Percentiles rank a stretch among this genome's conserved stretches.
Conservation (phyloP, 2,113 vertebrate genomes). For the Pan troglodytes region DNA sequence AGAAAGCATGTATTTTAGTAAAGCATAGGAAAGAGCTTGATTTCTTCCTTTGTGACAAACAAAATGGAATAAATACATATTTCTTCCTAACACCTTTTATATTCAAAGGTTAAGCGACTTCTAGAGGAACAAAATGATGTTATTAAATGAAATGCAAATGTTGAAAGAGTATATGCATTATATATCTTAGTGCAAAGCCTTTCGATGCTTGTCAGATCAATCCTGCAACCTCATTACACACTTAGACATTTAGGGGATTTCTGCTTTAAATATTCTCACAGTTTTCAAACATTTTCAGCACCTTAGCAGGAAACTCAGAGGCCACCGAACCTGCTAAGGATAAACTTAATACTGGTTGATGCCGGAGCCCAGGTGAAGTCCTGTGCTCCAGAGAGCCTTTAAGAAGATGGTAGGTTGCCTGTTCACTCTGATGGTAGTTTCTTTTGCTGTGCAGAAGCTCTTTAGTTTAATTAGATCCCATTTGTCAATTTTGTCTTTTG, state of each 20-base stretch:
- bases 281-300: conserved; percentile 24
- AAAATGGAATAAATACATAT: conserved; percentile 47
- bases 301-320: neutral
- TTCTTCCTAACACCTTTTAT: conserved; percentile 11
- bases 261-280: neutral
- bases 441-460: no score
- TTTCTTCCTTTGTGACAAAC: conserved; percentile 42
- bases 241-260: neutral
- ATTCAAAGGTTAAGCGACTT: neutral
- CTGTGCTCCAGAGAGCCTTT: neutral
- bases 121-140: neutral
- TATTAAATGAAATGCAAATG: conserved; percentile 34
- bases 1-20: neutral
- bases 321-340: neutral
- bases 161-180: conserved; percentile 19
- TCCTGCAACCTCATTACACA: neutral
- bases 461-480: no score
- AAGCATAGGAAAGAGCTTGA: neutral
- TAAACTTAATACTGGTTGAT: neutral
- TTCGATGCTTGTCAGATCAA: neutral
- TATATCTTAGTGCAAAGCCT: neutral
- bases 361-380: neutral
- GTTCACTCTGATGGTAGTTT: no score
- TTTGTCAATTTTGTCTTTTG: no score
- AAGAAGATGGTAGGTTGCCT: neutral